Evolutionary conservation across 2,113 vertebrate genomes (phyloP).

Genomic region (Ictalurus furcatus): DNA sequence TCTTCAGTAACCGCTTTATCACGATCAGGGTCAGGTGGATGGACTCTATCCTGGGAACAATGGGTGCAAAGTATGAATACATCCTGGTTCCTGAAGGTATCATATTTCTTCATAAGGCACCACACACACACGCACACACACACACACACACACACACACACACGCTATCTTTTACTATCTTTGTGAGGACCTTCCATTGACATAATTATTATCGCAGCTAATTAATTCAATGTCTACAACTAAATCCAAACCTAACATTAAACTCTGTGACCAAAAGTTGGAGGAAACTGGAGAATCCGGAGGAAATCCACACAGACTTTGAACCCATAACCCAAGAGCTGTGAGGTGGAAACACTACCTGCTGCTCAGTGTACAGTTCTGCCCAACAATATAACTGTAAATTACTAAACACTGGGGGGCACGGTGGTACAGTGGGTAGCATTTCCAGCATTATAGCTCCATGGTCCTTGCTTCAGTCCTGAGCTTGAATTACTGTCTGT

Average conservation of each 20-base stretch:
- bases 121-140: background rate
- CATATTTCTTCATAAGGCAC: background rate
- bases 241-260: background rate
- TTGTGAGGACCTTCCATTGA: background rate
- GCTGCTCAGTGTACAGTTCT: background rate
- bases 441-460: background rate
- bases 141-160: background rate
- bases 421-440: background rate
- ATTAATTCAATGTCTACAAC: background rate
- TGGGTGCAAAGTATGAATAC: background rate
- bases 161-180: background rate
- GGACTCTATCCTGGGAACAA: background rate
- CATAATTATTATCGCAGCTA: background rate
- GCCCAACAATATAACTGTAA: background rate
- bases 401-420: background rate
- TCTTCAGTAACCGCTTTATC: background rate
- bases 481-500: background rate
- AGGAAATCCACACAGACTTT: background rate
- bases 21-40: background rate
- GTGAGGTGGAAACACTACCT: background rate
- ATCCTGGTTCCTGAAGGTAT: background rate
- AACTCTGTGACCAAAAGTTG: background rate
- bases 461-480: background rate
- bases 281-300: background rate
- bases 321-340: background rate